Conservation (phyloP, 1,140 invertebrate species). For the Watersipora subatra region DNA sequence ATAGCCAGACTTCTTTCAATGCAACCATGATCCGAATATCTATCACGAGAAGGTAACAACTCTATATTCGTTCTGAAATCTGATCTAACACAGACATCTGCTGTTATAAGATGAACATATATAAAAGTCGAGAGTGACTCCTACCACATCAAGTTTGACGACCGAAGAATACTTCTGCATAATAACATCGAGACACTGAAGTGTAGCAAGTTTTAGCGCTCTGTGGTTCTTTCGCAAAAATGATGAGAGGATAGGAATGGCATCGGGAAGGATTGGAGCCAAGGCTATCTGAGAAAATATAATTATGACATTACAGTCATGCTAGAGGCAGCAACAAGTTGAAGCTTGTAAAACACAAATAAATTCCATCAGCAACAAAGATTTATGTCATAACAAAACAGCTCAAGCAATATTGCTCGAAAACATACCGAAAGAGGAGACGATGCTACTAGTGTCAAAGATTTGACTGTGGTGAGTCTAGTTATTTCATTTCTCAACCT, state of each 20-base stretch:
- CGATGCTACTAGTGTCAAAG: conserved; percentile 74
- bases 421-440: not conserved
- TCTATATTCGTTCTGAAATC: too few relatives aligned
- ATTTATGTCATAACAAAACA: too few relatives aligned
- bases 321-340: too few relatives aligned
- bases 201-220: conserved; percentile 76
- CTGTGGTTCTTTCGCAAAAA: conserved; percentile 94
- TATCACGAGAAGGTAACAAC: conserved; percentile 12
- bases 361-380: too few relatives aligned
- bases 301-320: too few relatives aligned
- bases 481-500: conserved; percentile 92
- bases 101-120: too few relatives aligned
- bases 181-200: conserved; percentile 77
- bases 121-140: too few relatives aligned
- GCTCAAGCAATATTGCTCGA: too few relatives aligned
- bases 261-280: conserved; percentile 51
- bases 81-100: too few relatives aligned
- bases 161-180: conserved; percentile 59
- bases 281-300: not conserved
- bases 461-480: conserved; percentile 84
- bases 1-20: too few relatives aligned
- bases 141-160: not conserved
- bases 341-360: too few relatives aligned
- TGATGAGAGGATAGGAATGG: conserved; percentile 76
- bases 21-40: conserved; percentile 49